Evolutionary conservation across 2,113 vertebrate species (phyloP), one percentile per base, ranked within the genome.

Genomic region (Steatornis caripensis): DNA sequence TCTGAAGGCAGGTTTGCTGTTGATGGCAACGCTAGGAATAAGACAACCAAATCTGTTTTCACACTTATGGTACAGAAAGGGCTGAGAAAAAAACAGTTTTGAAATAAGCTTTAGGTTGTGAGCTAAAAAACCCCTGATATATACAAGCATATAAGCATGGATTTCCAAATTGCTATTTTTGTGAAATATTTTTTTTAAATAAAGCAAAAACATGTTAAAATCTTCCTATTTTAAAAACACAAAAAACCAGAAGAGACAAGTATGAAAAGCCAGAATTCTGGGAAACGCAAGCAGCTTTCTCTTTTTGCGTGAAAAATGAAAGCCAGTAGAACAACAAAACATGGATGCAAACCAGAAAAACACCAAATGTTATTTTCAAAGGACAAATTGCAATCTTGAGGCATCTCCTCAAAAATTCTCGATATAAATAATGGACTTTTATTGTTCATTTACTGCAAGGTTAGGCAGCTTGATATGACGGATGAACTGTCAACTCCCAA

Each of bases 381-480:
- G 58, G 41, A 81, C 39, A 94, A 95, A 72, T 3, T 86, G 61
- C 32, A 68, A 83, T 94, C 88, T 92, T 95, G 78, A 77, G 91
- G 66, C 65, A 94, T 69, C 66, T 92, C 36, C 58, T 87, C 72
- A 72, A 94, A 95, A 97, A 86, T 93, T 95, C 85, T 95, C 95
- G 84, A 94, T 83, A 98, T 95, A 96, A 98, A 98, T 97, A 98
- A 98, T 96, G 97, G 98, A 98, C 97, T 98, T 91, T 97, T 98
- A 98, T 97, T 98, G 97, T 99, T 99, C 98, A 99, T 99, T 99
- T 99, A 98, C 98, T 99, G 98, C 98, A 98, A 99, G 98, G 98
- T 99, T 99, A 99, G 98, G 98, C 97, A 99, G 98, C 91, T 98
- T 98, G 97, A 97, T 98, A 98, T 98, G 98, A 99, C 98, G 98